These are phyloP conservation scores for Papilio elwesi DNA, from an alignment of 2,888 invertebrate genomes.

Conservation along the genomic window DNA sequence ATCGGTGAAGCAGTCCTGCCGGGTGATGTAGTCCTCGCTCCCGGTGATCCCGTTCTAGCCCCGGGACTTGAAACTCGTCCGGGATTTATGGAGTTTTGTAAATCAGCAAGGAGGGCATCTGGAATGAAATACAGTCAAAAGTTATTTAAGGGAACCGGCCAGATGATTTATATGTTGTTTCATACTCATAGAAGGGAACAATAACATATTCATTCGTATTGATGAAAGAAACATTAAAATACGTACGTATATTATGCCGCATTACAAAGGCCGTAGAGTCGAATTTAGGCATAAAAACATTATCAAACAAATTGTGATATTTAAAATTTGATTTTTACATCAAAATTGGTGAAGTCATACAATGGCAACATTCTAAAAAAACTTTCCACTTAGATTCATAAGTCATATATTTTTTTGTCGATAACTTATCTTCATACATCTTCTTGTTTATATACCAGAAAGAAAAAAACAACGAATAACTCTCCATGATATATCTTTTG, in stretches of 20 bases:
- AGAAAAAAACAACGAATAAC: neutral
- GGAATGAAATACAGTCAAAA: constrained; percentile 63
- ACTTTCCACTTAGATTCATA: no score
- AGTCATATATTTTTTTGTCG: neutral
- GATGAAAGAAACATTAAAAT: neutral
- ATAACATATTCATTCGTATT: neutral
- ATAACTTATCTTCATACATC: constrained; percentile 4
- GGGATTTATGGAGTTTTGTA: constrained; percentile 94
- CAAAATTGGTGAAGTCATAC: no score
- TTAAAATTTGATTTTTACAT: no score
- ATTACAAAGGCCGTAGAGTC: neutral
- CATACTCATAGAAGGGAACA: neutral
- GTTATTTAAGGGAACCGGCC: neutral
- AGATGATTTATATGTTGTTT: neutral
- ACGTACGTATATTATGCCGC: neutral
- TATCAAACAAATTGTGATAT: no score
- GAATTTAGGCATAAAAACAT: no score
- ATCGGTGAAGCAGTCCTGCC: constrained; percentile 70
- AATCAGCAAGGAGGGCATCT: constrained; percentile 98
- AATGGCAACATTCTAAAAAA: no score
- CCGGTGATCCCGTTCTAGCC: constrained; percentile 73
- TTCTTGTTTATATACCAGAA: constrained; percentile 7
- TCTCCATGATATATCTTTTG: neutral
- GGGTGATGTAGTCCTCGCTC: constrained; percentile 78
- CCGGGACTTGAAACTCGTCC: constrained; percentile 83